Base-by-base conservation (phyloP, 2,888 invertebrate genomes). In the Hydrotaea diabolus region DNA sequence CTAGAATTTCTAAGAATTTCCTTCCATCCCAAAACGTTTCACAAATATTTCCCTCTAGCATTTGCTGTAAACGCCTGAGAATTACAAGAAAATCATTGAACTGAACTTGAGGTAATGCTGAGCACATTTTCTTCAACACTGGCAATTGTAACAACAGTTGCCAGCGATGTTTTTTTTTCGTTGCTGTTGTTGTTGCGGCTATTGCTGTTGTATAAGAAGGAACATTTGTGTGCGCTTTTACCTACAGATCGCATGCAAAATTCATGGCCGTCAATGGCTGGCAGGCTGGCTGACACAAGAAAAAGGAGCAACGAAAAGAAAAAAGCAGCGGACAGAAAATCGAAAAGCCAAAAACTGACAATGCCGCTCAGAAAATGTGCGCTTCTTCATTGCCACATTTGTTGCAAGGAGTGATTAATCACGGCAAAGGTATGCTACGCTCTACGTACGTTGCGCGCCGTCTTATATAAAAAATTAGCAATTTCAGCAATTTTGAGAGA, bases 401-500 rank as follows among this genome's bases (percentile, higher is more conserved):
- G 64, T 74, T 78, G 77, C 77, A 73, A 77, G 79, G 59, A 74
- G 74, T 85, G 85, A 85, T 85, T 85, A 85, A 85, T 85, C 79
- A 85, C 85, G 43, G 73, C 82, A 82, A 84, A 78, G 79, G 81
- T 85, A 80, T 72, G 57, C n/a, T 5, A 75, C 73, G 53, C 73
- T 57, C n/a, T 5, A 75, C 73, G 53, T 23, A 26, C 62, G 62
- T 5, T n/a, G n/a, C 2, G 31, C 69, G n/a, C 23, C 23, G 62
- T 21, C 55, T 31, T 69, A 26, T 89, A 91, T 92, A 92, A 92
- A 91, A 92, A 91, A 92, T 91, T 91, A 92, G 91, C 91, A 92
- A 92, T 91, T 91, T 92, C 91, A 91, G 89, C 92, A 90, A 92
- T 91, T 92, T 91, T 92, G 92, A 92, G 90, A 91, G 90, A 92